Evolutionary conservation across 2,888 invertebrate genomes (phyloP).

Genomic region (Stenotaenia linearis): DNA sequence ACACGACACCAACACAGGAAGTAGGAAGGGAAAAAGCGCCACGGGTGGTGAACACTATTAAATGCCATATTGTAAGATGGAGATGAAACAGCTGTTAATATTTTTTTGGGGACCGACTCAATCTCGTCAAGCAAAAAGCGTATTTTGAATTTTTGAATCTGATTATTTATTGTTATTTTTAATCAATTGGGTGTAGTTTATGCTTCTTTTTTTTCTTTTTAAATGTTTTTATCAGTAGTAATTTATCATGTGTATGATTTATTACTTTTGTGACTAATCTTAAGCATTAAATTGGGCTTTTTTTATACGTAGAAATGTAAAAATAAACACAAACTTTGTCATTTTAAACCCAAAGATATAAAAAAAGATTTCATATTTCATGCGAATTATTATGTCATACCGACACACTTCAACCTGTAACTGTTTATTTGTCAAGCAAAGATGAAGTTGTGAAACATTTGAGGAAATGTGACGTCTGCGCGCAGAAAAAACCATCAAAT

Average conservation of each 20-base stretch:
- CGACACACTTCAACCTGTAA: no score
- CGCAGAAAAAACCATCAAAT: neutral
- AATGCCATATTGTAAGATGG: conserved; percentile 15
- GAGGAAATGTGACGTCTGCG: neutral
- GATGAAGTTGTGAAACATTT: neutral
- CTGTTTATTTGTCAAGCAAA: neutral
- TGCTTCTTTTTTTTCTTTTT: neutral
- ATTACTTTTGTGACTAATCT: neutral
- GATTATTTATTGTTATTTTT: neutral
- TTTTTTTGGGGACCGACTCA: neutral
- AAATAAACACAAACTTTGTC: neutral
- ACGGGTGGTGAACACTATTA: conserved; percentile 17
- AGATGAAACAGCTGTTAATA: conserved; percentile 7
- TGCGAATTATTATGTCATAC: no score
- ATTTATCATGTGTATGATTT: neutral
- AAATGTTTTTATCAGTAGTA: neutral
- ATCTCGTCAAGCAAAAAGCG: neutral
- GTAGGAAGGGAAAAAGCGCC: conserved; percentile 17
- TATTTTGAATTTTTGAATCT: neutral
- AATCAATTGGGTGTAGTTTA: neutral
- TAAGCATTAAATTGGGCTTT: no score
- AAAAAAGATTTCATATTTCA: no score
- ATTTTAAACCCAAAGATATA: neutral
- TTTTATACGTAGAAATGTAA: neutral
- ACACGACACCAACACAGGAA: conserved; percentile 8